Evolutionary conservation across 2,797 vertebrate genomes (phyloP).

Genomic region (Columba guinea): DNA sequence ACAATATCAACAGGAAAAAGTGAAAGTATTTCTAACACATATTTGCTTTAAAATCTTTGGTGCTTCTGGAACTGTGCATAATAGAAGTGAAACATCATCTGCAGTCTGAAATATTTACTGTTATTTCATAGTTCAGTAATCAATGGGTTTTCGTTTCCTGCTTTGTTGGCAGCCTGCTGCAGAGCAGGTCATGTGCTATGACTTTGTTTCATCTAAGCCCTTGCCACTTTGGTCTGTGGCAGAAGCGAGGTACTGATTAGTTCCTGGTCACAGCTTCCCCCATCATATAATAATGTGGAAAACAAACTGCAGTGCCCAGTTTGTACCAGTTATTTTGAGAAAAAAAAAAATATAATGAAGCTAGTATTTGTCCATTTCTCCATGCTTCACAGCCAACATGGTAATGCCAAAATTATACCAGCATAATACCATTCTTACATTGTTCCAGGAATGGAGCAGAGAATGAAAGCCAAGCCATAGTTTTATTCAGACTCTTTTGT

Average conservation of each 20-base stretch:
- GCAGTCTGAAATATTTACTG: not conserved
- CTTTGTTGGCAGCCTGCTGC: not conserved
- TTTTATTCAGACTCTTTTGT: not conserved
- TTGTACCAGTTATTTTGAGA: not conserved
- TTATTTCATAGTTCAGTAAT: not conserved
- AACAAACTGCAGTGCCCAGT: not conserved
- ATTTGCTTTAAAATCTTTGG: not conserved
- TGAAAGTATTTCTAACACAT: not conserved
- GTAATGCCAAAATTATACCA: not conserved
- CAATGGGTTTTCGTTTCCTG: not conserved
- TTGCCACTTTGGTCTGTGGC: not conserved
- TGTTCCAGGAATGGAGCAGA: not conserved
- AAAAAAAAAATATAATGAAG: not conserved
- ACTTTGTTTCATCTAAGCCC: not conserved
- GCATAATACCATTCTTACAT: not conserved
- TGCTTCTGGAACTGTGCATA: not conserved
- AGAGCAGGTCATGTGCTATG: not conserved
- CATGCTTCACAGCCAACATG: not conserved
- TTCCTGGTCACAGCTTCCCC: not conserved
- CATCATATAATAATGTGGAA: not conserved
- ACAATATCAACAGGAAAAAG: not conserved
- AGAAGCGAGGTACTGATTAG: not conserved
- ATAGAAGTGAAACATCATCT: not conserved
- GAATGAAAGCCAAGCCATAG: not conserved
- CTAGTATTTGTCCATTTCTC: not conserved